These are phyloP conservation scores for Phrynocephalus versicolor DNA, from an alignment of 2,113 vertebrate species.

Conservation along the genomic window DNA sequence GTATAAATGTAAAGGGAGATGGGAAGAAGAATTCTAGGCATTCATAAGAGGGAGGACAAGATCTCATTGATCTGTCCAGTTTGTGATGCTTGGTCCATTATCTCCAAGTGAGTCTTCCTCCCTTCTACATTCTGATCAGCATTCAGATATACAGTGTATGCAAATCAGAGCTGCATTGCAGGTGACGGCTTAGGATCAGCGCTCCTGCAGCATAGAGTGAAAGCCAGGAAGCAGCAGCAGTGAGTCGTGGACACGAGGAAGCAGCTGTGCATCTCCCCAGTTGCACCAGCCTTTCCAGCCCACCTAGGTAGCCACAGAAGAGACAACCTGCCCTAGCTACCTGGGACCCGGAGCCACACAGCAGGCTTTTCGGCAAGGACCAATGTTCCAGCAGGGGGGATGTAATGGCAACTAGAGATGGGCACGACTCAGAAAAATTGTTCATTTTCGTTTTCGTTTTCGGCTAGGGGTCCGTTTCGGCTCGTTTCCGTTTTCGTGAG, in stretches of 20 bases:
- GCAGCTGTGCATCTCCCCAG: not conserved
- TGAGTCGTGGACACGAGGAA: not conserved
- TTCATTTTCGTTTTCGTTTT: too few relatives aligned
- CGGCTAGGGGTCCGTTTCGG: too few relatives aligned
- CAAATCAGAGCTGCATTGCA: conserved; percentile 22
- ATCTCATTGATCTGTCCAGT: too few relatives aligned
- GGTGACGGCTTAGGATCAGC: not conserved
- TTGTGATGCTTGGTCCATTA: not conserved
- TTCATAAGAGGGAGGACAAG: not conserved
- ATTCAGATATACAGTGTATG: conserved; percentile 4
- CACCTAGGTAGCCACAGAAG: not conserved
- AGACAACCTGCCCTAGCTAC: not conserved
- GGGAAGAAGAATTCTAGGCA: not conserved
- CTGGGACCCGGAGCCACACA: not conserved
- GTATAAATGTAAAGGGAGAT: not conserved
- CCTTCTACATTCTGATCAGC: not conserved
- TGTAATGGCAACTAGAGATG: too few relatives aligned
- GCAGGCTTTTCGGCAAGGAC: too few relatives aligned
- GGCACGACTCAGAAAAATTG: too few relatives aligned
- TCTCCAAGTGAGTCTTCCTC: not conserved
- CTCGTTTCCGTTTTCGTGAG: too few relatives aligned
- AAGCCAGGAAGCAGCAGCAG: not conserved
- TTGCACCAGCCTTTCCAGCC: rapidly evolving
- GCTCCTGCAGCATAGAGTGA: not conserved
- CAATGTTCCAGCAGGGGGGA: too few relatives aligned